Evolutionary conservation across 2,888 invertebrate species (phyloP), one percentile per base, ranked within the genome.

Genomic region (Tryphoninae sp.): DNA sequence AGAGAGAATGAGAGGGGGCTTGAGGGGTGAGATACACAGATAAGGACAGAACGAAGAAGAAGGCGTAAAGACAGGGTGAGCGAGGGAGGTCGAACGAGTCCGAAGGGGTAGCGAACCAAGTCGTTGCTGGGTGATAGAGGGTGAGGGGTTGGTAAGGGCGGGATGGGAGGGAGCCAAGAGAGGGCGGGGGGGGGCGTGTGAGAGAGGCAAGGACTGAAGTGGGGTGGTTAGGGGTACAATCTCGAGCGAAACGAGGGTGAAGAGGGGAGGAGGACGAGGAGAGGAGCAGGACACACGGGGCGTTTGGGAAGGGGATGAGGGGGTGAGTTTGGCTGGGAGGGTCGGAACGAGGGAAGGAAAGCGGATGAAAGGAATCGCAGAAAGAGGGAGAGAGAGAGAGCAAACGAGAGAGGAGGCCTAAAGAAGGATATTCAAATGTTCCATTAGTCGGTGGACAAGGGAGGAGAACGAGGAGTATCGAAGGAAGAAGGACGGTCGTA

Each of bases 81-180:
- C 16, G 65, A 11, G 58, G 73, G 22, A 42, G 42, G 7, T 2
- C 13, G 65, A 76, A 19, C 49, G 75, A 74, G 77, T 79, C 67
- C 71, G 74, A 71, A 77, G 73, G 85, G 83, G 73, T 79, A 64
- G 80, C 49, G 8, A 59, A 45, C 55, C 51, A 73, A 78, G 71
- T 71, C 71, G 74, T 78, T 78, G 78, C 78, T 73, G 68, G 67
- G 80, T 26, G 78, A 83, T 71, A 72, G 85, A 71, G 84, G 78
- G 69, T 16, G 59, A 26, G 26, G 26, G 23, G 59, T 13, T 0
- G 69, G 69, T 23, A 7, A 26, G 51, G 53, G 45, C 19, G 55
- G 33, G 40, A 58, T 40, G 23, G 4, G 23, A 11, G 59, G 55
- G 33, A 26, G 23, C 8, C 19, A 19, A 62, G 62, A 62, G 62